Conservation (phyloP, 2,797 vertebrate genomes). For the Gymnodraco acuticeps region DNA sequence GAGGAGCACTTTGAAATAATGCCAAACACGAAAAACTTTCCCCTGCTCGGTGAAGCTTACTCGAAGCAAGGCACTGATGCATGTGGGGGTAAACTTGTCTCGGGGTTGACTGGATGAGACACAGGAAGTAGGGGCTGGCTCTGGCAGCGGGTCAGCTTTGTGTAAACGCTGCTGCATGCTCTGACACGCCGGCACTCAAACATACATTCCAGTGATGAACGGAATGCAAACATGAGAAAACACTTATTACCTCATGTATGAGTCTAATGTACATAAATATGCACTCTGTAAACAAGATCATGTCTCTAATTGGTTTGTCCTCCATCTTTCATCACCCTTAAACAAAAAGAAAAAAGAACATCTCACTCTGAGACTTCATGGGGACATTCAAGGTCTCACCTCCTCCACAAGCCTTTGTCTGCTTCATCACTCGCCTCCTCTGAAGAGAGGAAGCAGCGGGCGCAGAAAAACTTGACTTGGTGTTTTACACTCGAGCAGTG, state of each 20-base stretch:
- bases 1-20: constrained; percentile 71
- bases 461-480: constrained; percentile 17
- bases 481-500: constrained; percentile 28
- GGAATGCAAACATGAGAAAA: constrained; percentile 48
- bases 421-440: constrained; percentile 25
- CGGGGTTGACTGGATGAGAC: constrained; percentile 41
- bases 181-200: constrained; percentile 45
- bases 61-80: constrained; percentile 51
- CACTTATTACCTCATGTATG: constrained; percentile 19
- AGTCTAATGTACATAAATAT: constrained; percentile 28
- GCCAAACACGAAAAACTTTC: constrained; percentile 72
- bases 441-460: not conserved
- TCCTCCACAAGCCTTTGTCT: constrained; percentile 30
- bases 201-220: constrained; percentile 31
- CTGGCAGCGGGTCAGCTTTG: constrained; percentile 37
- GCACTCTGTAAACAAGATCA: not conserved
- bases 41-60: constrained; percentile 54
- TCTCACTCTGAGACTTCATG: constrained; percentile 23
- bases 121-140: constrained; percentile 46
- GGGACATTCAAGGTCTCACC: constrained; percentile 56
- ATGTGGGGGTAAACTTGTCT: constrained; percentile 53
- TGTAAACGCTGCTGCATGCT: constrained; percentile 43
- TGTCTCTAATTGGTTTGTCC: not conserved
- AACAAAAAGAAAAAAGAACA: not conserved
- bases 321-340: constrained; percentile 6